A percentile compares a stretch with the other conserved stretches of the same genome.
These are phyloP conservation scores for Geodia barretti DNA, from an alignment of 37 sponge, comb jelly and placozoan genomes.

Conservation along the genomic window DNA sequence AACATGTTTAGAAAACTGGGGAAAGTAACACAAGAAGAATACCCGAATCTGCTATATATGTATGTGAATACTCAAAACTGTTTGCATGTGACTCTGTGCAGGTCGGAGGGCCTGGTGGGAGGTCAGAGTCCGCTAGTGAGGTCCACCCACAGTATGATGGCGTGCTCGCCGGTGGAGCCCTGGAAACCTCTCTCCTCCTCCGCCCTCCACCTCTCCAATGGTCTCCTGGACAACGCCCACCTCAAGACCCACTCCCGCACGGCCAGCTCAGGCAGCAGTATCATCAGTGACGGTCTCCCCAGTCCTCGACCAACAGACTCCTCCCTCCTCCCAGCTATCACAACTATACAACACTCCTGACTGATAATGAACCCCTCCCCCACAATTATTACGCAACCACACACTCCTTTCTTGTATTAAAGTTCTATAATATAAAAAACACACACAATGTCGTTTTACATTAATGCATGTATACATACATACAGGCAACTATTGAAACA, in stretches of 20 bases:
- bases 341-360: not conserved
- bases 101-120: not conserved
- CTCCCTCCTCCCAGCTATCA: not conserved
- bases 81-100: no score
- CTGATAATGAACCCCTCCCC: no score
- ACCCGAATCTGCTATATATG: no score
- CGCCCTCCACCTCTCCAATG: not conserved
- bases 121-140: slow-evolving; percentile 13
- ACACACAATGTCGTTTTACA: no score
- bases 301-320: not conserved
- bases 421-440: no score
- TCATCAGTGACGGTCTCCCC: not conserved
- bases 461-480: no score
- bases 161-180: not conserved
- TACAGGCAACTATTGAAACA: no score
- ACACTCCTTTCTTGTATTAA: no score
- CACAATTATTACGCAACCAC: no score
- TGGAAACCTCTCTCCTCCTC: not conserved
- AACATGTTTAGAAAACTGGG: no score
- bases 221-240: slow-evolving; percentile 3
- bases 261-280: slow-evolving; percentile 5
- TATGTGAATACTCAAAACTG: no score
- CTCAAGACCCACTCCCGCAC: slow-evolving; percentile 12
- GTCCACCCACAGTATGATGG: not conserved
- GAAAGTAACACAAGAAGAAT: no score